phyloP scores from a whole-genome alignment of 2,113 vertebrate species.

The Phalacrocorax brasilianus region DNA sequence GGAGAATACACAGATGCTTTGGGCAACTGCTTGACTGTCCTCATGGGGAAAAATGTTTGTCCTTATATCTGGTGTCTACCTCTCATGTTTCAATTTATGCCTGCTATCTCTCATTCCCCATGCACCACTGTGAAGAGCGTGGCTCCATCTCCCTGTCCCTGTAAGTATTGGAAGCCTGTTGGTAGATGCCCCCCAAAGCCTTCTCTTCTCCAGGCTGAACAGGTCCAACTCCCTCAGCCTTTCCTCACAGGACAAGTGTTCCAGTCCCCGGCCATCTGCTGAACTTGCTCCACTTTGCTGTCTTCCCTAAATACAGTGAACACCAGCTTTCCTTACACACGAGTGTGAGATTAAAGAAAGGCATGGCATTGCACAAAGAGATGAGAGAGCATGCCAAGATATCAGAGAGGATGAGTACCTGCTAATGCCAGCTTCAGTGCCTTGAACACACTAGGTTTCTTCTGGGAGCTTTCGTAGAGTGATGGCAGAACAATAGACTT shows the following conservation, averaged over 20 bases:
- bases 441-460: conserved; percentile 83
- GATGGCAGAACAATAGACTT: conserved; percentile 77
- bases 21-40: background rate
- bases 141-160: background rate
- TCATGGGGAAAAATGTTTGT: background rate
- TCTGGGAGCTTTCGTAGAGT: conserved; percentile 80
- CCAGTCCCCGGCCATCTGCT: background rate
- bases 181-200: background rate
- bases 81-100: background rate
- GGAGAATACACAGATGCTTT: background rate
- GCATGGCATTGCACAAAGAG: background rate
- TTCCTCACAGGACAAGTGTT: background rate
- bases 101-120: background rate
- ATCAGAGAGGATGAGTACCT: conserved; percentile 73
- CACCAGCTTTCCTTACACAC: background rate
- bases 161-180: background rate
- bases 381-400: background rate
- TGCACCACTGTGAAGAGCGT: background rate
- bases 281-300: background rate
- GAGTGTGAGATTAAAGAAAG: background rate
- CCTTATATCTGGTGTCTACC: background rate
- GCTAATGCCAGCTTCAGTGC: conserved; percentile 85
- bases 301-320: background rate
- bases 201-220: background rate
- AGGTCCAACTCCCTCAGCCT: background rate